phyloP scores from a whole-genome alignment of 2,113 vertebrate species.

The Falcunculus frontatus region DNA sequence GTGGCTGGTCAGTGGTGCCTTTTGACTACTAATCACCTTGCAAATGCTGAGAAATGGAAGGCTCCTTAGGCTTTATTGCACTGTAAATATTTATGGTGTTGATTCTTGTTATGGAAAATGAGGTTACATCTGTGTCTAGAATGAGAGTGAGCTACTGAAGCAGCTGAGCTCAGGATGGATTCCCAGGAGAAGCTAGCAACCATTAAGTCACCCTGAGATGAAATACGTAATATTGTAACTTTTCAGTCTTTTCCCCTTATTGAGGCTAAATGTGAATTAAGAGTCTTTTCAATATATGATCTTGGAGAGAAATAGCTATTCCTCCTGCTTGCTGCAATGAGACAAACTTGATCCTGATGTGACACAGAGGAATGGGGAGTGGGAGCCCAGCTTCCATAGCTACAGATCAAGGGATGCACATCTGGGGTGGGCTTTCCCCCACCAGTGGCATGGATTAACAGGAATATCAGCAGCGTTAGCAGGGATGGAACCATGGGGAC shows the following conservation, averaged over 20 bases:
- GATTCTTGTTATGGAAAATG: background rate
- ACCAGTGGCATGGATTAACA: background rate
- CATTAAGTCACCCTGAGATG: background rate
- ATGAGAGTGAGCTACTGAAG: background rate
- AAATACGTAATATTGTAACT: background rate
- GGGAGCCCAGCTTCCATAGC: background rate
- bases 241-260: background rate
- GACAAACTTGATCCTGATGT: background rate
- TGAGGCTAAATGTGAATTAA: background rate
- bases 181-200: background rate
- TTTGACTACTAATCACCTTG: background rate
- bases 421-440: background rate
- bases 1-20: background rate
- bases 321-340: background rate
- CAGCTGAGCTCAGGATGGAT: background rate
- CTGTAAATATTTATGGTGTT: background rate
- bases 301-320: background rate
- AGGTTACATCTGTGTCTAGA: background rate
- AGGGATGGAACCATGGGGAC: accelerated
- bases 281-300: background rate
- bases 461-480: accelerated
- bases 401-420: background rate
- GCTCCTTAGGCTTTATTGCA: background rate
- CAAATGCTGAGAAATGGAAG: background rate
- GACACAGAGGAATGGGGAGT: background rate